A percentile compares a stretch with the other conserved stretches of the same genome.
These are phyloP conservation scores for Caenorhabditis sp. DNA, from an alignment of 2,888 invertebrate genomes.

Conservation along the genomic window DNA sequence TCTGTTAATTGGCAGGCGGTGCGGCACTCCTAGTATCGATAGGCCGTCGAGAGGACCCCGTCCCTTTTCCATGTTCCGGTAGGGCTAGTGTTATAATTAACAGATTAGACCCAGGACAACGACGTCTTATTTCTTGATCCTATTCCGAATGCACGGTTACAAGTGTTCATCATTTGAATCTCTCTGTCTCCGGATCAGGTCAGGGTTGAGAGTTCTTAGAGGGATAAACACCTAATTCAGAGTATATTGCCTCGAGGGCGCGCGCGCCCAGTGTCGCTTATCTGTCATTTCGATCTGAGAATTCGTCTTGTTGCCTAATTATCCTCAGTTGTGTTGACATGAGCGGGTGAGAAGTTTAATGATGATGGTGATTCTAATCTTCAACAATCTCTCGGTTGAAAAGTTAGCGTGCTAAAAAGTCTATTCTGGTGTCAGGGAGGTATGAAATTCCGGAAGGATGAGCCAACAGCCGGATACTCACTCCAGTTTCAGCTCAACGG, in stretches of 20 bases:
- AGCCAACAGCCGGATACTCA: background rate
- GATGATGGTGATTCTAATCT: slow-evolving; percentile 26
- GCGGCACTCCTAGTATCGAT: slow-evolving; percentile 27
- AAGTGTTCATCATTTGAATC: slow-evolving; percentile 58
- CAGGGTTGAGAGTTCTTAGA: slow-evolving; percentile 34
- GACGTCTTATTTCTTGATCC: slow-evolving; percentile 23
- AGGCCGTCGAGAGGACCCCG: background rate
- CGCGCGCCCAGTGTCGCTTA: slow-evolving; percentile 28
- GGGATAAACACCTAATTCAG: slow-evolving; percentile 44
- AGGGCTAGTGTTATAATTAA: slow-evolving; percentile 49
- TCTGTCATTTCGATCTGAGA: slow-evolving; percentile 29
- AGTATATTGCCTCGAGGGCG: slow-evolving; percentile 14
- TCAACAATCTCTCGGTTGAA: background rate
- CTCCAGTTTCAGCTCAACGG: slow-evolving; percentile 5
- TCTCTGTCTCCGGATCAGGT: slow-evolving; percentile 24
- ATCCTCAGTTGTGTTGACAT: slow-evolving; percentile 46
- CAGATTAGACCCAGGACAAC: slow-evolving; percentile 45
- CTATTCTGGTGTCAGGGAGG: slow-evolving; percentile 3
- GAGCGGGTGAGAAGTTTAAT: slow-evolving; percentile 28
- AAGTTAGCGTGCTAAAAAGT: background rate
- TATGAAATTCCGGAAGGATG: background rate
- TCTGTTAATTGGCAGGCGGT: slow-evolving; percentile 57
- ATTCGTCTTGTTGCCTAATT: slow-evolving; percentile 55
- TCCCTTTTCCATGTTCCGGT: background rate
- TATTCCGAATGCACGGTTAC: slow-evolving; percentile 14